phyloP scores from a whole-genome alignment of 2,113 vertebrate genomes.

The Ptyas mucosa region DNA sequence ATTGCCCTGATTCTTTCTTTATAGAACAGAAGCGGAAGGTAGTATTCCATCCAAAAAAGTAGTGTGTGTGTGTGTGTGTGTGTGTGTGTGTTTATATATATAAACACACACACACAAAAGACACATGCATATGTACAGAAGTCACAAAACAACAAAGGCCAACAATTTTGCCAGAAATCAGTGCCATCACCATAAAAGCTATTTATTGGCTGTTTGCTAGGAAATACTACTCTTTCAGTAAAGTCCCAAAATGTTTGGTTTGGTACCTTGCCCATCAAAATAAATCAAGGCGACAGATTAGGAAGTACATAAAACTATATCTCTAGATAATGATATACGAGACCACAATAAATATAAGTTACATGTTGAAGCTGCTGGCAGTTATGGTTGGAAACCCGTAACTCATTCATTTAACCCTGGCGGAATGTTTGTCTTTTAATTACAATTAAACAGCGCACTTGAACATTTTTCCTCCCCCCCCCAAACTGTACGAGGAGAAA shows the following conservation, averaged over 20 bases:
- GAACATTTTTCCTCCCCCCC: not conserved
- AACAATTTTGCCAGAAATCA: slow-evolving; percentile 1
- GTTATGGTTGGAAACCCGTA: slow-evolving; percentile 46
- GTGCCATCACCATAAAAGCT: slow-evolving; percentile 11
- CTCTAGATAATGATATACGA: slow-evolving; percentile 68
- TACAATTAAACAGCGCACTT: slow-evolving; percentile 44
- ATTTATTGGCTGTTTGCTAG: slow-evolving; percentile 27
- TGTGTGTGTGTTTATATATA: too few species aligned
- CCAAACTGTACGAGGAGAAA: not conserved
- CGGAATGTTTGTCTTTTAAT: slow-evolving; percentile 54
- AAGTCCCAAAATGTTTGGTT: slow-evolving; percentile 66
- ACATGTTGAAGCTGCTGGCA: slow-evolving; percentile 53
- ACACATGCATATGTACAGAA: not conserved
- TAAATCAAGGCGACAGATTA: slow-evolving; percentile 75
- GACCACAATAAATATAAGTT: slow-evolving; percentile 71
- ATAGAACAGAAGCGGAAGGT: not conserved
- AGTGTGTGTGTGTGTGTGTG: too few species aligned
- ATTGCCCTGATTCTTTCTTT: not conserved
- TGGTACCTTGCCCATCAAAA: slow-evolving; percentile 68
- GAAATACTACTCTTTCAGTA: slow-evolving; percentile 26
- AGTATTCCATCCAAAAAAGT: not conserved
- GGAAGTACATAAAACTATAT: slow-evolving; percentile 73
- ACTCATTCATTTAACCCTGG: slow-evolving; percentile 52
- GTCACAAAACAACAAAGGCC: not conserved
- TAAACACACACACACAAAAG: not conserved